A percentile compares a stretch with the other conserved stretches of the same genome.
Evolutionary conservation across 1,140 invertebrate species (phyloP).

Genomic region (Orchesella cincta): DNA sequence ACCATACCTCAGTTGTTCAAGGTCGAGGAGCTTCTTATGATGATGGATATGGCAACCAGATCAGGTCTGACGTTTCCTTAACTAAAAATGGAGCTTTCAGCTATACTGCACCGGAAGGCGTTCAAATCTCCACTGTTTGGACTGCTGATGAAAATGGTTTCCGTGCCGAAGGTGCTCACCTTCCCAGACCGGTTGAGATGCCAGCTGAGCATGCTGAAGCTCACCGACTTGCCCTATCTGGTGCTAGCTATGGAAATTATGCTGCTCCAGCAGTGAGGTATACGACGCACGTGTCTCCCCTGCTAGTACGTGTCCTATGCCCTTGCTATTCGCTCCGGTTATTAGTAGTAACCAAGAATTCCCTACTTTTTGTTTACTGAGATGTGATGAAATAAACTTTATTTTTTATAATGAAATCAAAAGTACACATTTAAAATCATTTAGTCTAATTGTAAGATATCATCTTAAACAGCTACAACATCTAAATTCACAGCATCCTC

Average conservation of each 20-base stretch:
- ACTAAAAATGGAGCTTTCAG: not conserved
- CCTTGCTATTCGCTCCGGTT: not conserved
- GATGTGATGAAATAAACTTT: too few relatives aligned
- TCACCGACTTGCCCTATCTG: not conserved
- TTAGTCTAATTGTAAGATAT: too few relatives aligned
- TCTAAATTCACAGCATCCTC: too few relatives aligned
- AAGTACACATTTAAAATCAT: too few relatives aligned
- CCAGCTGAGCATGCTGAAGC: slow-evolving; percentile 22
- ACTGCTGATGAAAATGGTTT: slow-evolving; percentile 65
- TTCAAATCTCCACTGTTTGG: slow-evolving; percentile 64
- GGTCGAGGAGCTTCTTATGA: not conserved
- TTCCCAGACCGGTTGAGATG: slow-evolving; percentile 43
- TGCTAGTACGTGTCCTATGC: not conserved
- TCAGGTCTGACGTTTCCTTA: not conserved
- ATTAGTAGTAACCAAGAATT: too few relatives aligned
- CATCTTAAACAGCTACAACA: too few relatives aligned
- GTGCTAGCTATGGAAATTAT: not conserved
- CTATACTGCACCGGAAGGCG: slow-evolving; percentile 61
- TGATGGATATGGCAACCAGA: not conserved
- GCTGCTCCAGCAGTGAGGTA: not conserved
- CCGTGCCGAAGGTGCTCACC: slow-evolving; percentile 56
- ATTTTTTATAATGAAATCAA: too few relatives aligned
- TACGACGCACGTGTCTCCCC: too few relatives aligned
- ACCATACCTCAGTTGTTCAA: not conserved
- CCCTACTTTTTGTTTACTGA: too few relatives aligned